Conservation (phyloP, 2,888 invertebrate species). For the Cephus runcator region DNA sequence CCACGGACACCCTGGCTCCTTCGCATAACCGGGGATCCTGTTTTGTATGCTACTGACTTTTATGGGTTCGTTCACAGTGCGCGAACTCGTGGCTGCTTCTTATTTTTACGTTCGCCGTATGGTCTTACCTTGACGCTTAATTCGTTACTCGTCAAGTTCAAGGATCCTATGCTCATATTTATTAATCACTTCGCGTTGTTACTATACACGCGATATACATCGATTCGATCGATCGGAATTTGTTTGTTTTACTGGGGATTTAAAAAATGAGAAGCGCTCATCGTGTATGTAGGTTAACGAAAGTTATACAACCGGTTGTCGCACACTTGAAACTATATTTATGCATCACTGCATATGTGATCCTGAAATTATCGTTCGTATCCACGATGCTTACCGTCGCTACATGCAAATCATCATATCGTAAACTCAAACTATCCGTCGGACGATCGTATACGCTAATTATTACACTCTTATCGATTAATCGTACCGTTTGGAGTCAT, state of each 20-base stretch:
- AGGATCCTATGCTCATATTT: not conserved
- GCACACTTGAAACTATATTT: not conserved
- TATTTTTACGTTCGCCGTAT: not conserved
- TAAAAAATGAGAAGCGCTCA: not conserved
- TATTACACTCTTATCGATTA: not conserved
- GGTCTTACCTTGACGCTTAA: not conserved
- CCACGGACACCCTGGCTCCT: not conserved
- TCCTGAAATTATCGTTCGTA: not conserved
- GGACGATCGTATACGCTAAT: not conserved
- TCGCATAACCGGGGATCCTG: not conserved
- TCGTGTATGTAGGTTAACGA: not conserved
- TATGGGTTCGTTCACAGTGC: not conserved
- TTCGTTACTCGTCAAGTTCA: not conserved
- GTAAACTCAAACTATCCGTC: not conserved
- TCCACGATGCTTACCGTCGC: not conserved
- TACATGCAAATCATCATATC: not conserved
- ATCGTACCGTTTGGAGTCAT: not conserved
- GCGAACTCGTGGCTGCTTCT: not conserved
- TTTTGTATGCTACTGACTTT: not conserved
- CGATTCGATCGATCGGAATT: not conserved
- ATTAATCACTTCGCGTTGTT: not conserved
- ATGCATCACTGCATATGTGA: not conserved
- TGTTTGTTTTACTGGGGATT: not conserved
- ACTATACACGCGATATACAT: not conserved
- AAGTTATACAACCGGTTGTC: not conserved